Percentiles rank a stretch among this genome's conserved stretches.
Conservation (phyloP, 2,797 vertebrate genomes). For the Salmo trutta region DNA sequence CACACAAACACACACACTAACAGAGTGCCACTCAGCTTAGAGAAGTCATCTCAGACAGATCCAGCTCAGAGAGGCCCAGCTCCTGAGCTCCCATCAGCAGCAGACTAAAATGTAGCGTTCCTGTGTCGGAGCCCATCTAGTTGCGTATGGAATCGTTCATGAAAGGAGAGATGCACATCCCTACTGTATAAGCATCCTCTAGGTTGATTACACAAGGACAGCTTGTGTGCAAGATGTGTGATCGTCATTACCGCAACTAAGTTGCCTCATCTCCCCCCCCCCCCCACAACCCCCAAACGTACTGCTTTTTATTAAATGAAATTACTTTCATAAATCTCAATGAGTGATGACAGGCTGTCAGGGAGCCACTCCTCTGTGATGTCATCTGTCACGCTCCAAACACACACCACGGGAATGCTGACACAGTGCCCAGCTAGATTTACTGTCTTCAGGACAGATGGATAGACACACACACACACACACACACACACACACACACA, state of each 20-base stretch:
- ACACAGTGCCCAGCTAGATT: not conserved
- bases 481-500: not conserved
- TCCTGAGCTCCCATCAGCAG: no score
- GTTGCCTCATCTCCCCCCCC: not conserved
- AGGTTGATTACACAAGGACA: not conserved
- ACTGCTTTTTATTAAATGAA: not conserved
- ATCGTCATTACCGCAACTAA: not conserved
- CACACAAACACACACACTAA: no score
- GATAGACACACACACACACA: not conserved
- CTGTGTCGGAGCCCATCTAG: no score
- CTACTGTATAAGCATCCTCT: not conserved
- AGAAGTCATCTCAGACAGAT: no score
- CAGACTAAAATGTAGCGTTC: no score
- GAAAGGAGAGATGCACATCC: no score
- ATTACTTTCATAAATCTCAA: not conserved
- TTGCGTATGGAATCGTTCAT: no score
- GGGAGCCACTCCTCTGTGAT: not conserved
- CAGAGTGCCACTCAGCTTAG: no score
- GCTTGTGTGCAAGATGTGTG: not conserved
- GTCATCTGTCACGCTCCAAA: not conserved
- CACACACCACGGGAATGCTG: conserved; percentile 22
- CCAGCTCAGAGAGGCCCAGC: not conserved
- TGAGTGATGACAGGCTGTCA: conserved; percentile 12
- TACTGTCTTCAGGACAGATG: not conserved
- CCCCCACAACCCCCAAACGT: not conserved